phyloP scores from a whole-genome alignment of 2,888 invertebrate genomes.

The Lapara coniferarum region DNA sequence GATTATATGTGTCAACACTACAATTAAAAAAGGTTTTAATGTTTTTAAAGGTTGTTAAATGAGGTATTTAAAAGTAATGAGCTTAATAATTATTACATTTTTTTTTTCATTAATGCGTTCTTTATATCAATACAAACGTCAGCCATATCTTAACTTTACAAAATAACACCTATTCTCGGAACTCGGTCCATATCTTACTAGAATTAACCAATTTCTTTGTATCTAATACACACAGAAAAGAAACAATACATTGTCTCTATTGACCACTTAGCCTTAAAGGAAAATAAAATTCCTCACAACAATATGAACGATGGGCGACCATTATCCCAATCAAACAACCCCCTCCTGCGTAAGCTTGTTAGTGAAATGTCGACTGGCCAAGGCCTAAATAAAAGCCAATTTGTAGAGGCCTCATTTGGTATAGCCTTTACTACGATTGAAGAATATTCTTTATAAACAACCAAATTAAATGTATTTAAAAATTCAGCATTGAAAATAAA shows the following conservation, averaged over 20 bases:
- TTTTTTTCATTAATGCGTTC: too few relatives aligned
- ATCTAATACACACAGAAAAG: background rate
- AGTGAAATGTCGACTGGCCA: background rate
- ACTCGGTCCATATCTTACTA: too few relatives aligned
- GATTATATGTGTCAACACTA: conserved; percentile 10
- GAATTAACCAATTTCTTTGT: too few relatives aligned
- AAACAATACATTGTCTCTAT: background rate
- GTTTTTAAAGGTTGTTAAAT: conserved; percentile 3
- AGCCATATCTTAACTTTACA: too few relatives aligned
- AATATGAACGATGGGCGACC: background rate
- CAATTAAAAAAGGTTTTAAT: conserved; percentile 8
- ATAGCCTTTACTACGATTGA: too few relatives aligned
- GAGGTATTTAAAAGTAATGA: background rate
- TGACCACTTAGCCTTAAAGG: background rate
- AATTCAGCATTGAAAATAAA: too few relatives aligned
- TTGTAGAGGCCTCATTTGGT: background rate
- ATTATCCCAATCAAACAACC: conserved; percentile 4
- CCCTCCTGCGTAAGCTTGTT: conserved; percentile 5
- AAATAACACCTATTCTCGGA: too few relatives aligned
- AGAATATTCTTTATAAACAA: too few relatives aligned
- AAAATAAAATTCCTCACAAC: background rate
- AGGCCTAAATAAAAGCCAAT: background rate
- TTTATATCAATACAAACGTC: too few relatives aligned
- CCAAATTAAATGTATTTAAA: too few relatives aligned
- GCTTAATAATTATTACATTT: background rate